These are phyloP conservation scores for Oreochromis aureus DNA, from an alignment of 2,113 vertebrate genomes.

Conservation along the genomic window DNA sequence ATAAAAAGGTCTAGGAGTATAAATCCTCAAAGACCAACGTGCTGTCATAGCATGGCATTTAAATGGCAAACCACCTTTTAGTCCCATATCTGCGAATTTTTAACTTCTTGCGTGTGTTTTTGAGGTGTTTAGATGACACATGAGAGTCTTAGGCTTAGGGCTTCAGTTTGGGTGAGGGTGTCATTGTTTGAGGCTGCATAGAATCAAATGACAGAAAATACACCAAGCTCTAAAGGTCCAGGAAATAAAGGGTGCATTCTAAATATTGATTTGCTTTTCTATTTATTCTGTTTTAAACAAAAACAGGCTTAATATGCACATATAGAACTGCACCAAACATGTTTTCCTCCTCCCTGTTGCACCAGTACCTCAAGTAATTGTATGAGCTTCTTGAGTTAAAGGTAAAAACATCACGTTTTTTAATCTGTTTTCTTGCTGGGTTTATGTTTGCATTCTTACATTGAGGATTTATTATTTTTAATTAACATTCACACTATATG, in stretches of 20 bases:
- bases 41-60: not conserved
- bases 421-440: not conserved
- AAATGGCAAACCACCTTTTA: not conserved
- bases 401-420: not conserved
- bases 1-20: not conserved
- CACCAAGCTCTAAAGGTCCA: not conserved
- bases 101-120: not conserved
- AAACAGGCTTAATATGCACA: not conserved
- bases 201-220: not conserved
- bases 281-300: not conserved
- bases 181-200: not conserved
- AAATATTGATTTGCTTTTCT: not conserved
- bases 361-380: not conserved
- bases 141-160: not conserved
- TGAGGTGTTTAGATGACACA: not conserved
- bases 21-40: not conserved
- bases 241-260: not conserved
- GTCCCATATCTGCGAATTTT: not conserved
- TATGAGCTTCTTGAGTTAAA: not conserved
- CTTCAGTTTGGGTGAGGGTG: not conserved
- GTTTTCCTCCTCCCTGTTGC: not conserved
- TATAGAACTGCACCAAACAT: not conserved
- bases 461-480: not conserved
- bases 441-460: not conserved
- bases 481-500: not conserved